phyloP scores from a whole-genome alignment of 2,888 invertebrate genomes.

The Trachelus tabidus region DNA sequence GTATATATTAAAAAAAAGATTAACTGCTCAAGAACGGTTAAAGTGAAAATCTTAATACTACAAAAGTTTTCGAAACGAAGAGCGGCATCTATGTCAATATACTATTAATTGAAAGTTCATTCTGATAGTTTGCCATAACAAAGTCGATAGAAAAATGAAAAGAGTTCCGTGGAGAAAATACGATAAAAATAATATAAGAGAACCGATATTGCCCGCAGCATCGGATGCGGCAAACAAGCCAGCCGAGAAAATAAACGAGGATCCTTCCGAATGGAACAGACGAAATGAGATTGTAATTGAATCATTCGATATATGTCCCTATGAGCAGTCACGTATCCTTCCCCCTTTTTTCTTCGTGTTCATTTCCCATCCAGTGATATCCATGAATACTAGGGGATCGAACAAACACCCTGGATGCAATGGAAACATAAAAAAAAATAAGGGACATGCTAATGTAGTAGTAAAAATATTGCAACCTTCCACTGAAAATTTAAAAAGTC shows the following conservation, averaged over 20 bases:
- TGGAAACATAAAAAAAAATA: not conserved
- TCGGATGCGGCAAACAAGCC: constrained; percentile 26
- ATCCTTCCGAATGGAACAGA: constrained; percentile 19
- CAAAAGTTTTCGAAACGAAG: not conserved
- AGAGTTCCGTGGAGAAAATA: not conserved
- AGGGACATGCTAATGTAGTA: not conserved
- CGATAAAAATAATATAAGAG: constrained; percentile 4
- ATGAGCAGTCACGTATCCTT: not conserved
- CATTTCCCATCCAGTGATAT: not conserved
- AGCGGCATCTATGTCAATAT: not conserved
- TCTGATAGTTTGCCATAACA: not conserved
- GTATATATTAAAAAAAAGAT: not conserved
- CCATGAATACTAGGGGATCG: not conserved
- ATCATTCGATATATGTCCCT: constrained; percentile 23
- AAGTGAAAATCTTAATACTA: not conserved
- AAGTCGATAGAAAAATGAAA: not conserved
- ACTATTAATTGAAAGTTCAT: not conserved
- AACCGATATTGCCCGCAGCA: constrained; percentile 16
- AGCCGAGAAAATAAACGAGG: constrained; percentile 22
- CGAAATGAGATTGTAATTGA: constrained; percentile 33
- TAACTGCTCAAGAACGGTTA: not conserved
- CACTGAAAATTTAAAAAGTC: not conserved
- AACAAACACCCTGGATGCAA: not conserved
- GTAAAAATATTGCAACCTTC: not conserved
- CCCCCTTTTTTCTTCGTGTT: constrained; percentile 1